Base-by-base conservation (phyloP, 2,888 invertebrate species). In the Neoascia interrupta region DNA sequence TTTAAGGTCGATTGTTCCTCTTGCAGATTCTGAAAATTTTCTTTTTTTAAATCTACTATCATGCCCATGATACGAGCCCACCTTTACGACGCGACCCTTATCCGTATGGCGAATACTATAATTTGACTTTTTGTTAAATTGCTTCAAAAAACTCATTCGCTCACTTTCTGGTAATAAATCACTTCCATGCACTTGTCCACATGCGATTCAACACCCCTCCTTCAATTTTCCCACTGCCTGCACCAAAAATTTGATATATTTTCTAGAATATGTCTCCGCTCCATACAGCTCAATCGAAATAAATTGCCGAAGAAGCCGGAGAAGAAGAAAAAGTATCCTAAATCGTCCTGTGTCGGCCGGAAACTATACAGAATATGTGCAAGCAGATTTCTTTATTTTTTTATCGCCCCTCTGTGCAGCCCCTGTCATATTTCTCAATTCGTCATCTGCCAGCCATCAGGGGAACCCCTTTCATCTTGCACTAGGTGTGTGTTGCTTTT, bases 381-480 rank as follows among this genome's bases (percentile, higher is more conserved):
- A 61, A 49, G 53, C 41, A 45, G 37, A 43, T 56, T 45, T 47
- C 26, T 15, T 16, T 36, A 43, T 69, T 10, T 23, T 18, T 43
- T 15, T 36, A 10, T 19, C 58, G 19, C 23, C 31, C 34, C 19
- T 31, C 19, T 28, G 5, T 15, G 43, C 34, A 34, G 39, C 56
- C 26, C 64, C 36, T 66, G 54, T 73, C 73, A 79, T 61, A 79
- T 61, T 68, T 43, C 60, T 79, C 73, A 79, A 79, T 73, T 79
- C 79, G 79, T 79, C 79, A 79, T 79, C 54, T 66, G 79, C 79
- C 79, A 73, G 56, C 53, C 49, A 56, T n/a, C n/a, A n/a, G n/a
- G n/a, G n/a, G n/a, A n/a, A 61, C 61, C 74, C 54, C 54, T 66
- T 63, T 60, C 54, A 37, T 45, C 53, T 43, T 53, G 43, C 45